These are phyloP conservation scores for Eupsittula cactorum DNA, from an alignment of 2,113 vertebrate species.

Conservation along the genomic window DNA sequence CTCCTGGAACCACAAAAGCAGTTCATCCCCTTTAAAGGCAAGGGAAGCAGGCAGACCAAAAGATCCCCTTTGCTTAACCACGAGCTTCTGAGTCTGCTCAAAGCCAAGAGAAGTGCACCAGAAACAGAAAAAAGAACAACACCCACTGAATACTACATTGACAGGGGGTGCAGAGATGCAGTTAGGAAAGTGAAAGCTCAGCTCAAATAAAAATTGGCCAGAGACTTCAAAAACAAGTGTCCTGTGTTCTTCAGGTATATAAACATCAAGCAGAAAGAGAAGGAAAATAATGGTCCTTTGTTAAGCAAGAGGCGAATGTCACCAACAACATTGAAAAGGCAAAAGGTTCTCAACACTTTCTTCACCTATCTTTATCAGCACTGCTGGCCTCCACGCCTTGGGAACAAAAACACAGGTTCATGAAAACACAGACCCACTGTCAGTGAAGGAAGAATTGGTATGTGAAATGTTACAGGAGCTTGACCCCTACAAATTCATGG, in stretches of 20 bases:
- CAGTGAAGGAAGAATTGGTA: not conserved
- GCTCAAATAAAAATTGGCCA: not conserved
- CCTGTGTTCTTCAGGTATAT: not conserved
- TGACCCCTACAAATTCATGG: not conserved
- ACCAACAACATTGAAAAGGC: not conserved
- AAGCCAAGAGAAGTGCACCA: not conserved
- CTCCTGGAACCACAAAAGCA: not conserved
- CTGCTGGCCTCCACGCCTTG: not conserved
- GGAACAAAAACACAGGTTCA: not conserved
- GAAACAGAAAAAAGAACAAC: not conserved
- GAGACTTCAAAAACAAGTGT: not conserved
- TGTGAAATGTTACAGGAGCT: not conserved
- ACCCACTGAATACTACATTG: not conserved
- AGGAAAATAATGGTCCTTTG: not conserved
- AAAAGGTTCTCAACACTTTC: not conserved
- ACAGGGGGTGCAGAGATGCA: not conserved
- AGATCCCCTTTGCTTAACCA: not conserved
- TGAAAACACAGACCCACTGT: not conserved
- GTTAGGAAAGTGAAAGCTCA: not conserved
- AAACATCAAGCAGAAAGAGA: not conserved
- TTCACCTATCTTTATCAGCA: not conserved
- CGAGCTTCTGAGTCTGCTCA: not conserved
- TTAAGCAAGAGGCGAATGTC: not conserved
- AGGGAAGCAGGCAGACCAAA: not conserved
- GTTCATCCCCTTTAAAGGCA: not conserved